phyloP scores from a whole-genome alignment of 2,888 invertebrate genomes.

The Lamproptera curius region DNA sequence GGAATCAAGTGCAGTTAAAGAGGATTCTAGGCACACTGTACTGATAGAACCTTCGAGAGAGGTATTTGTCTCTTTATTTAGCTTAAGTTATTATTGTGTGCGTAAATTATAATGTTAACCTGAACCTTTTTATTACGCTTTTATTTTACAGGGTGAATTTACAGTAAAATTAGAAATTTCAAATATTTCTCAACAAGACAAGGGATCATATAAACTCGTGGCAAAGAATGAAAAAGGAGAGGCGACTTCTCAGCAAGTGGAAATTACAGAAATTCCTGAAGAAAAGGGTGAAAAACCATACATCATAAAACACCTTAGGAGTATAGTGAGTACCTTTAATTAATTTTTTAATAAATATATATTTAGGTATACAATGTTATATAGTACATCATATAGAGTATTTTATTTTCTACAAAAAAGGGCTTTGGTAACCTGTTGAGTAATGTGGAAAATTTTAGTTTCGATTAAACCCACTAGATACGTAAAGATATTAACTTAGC shows the following conservation, averaged over 20 bases:
- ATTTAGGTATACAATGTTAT: no score
- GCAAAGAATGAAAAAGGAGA: constrained; percentile 96
- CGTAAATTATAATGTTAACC: no score
- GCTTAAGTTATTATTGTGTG: not conserved
- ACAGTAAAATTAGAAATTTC: constrained; percentile 93
- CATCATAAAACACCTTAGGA: constrained; percentile 86
- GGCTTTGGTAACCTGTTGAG: no score
- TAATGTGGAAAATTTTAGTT: no score
- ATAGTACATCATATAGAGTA: no score
- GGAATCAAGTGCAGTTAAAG: constrained; percentile 86
- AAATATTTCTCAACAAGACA: constrained; percentile 87
- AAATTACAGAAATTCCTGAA: constrained; percentile 90
- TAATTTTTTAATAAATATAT: no score
- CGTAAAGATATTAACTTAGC: no score
- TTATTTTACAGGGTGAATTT: constrained; percentile 86
- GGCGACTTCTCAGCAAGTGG: constrained; percentile 92
- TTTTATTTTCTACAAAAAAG: no score
- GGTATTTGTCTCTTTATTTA: constrained; percentile 58
- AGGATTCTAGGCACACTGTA: constrained; percentile 86
- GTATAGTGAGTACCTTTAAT: constrained; percentile 79
- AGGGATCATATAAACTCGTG: constrained; percentile 92
- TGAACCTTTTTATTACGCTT: no score
- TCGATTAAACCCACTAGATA: no score
- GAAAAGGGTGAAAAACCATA: constrained; percentile 89
- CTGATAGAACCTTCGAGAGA: constrained; percentile 88